These are phyloP conservation scores for Brenthis hecate DNA, from an alignment of 2,888 invertebrate species.

Conservation along the genomic window DNA sequence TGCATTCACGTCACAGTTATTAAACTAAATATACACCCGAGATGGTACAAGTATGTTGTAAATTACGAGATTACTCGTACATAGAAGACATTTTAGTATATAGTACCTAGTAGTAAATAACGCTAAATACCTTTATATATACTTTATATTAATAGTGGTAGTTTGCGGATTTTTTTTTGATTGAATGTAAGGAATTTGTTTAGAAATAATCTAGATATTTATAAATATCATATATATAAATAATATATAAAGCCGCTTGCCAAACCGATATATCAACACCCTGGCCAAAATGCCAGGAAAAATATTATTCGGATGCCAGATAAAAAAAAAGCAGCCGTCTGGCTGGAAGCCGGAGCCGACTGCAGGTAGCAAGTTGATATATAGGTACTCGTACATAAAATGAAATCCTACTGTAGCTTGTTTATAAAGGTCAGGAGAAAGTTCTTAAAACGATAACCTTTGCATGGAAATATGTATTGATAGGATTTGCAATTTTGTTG, in stretches of 20 bases:
- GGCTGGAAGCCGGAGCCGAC: background rate
- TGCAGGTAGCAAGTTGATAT: too few species aligned
- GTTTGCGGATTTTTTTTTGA: background rate
- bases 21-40: background rate
- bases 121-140: background rate
- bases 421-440: slow-evolving; percentile 23
- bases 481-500: background rate
- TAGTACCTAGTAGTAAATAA: background rate
- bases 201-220: too few species aligned
- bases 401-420: too few species aligned
- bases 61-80: background rate
- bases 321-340: background rate
- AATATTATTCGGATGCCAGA: background rate
- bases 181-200: too few species aligned
- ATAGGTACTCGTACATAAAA: too few species aligned
- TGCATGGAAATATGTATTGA: slow-evolving; percentile 11
- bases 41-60: background rate
- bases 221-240: too few species aligned
- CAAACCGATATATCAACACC: too few species aligned
- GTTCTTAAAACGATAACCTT: slow-evolving; percentile 17
- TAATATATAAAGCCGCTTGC: too few species aligned
- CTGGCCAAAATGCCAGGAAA: too few species aligned
- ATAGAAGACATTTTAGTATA: background rate
- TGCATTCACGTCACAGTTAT: background rate
- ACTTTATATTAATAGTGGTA: background rate